Evolutionary conservation across 37 sponge, comb jelly and placozoan species (phyloP).

Genomic region (Halichondria panicea): DNA sequence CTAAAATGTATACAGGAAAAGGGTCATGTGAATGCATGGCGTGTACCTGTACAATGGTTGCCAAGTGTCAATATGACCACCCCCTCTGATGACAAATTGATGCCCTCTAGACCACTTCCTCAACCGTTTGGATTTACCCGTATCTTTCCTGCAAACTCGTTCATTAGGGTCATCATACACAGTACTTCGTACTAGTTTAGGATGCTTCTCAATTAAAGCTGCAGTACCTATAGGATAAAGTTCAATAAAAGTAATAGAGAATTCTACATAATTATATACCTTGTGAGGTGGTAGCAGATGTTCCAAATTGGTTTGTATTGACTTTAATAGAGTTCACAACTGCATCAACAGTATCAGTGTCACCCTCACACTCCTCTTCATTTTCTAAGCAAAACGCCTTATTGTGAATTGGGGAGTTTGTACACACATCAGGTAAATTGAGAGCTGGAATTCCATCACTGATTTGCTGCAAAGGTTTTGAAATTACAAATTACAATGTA

Average conservation of each 20-base stretch:
- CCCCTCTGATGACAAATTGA: slow-evolving; percentile 26
- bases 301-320: background rate
- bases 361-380: background rate
- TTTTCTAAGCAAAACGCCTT: slow-evolving; percentile 35
- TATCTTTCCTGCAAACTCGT: slow-evolving; percentile 14
- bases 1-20: background rate
- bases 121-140: background rate
- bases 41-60: slow-evolving; percentile 29
- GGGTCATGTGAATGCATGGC: background rate
- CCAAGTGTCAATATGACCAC: slow-evolving; percentile 33
- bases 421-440: slow-evolving; percentile 40
- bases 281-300: slow-evolving; percentile 23
- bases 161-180: background rate
- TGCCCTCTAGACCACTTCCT: slow-evolving; percentile 33
- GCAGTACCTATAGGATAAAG: background rate
- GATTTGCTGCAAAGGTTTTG: slow-evolving; percentile 11
- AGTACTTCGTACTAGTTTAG: background rate
- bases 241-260: background rate
- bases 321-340: background rate
- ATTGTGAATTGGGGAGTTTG: slow-evolving; percentile 18
- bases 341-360: slow-evolving; percentile 2
- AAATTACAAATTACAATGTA: background rate
- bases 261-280: slow-evolving; percentile 18
- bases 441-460: slow-evolving; percentile 36
- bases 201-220: background rate